Base-by-base conservation (phyloP, 2,113 vertebrate species). In the Phyllopteryx taeniolatus region DNA sequence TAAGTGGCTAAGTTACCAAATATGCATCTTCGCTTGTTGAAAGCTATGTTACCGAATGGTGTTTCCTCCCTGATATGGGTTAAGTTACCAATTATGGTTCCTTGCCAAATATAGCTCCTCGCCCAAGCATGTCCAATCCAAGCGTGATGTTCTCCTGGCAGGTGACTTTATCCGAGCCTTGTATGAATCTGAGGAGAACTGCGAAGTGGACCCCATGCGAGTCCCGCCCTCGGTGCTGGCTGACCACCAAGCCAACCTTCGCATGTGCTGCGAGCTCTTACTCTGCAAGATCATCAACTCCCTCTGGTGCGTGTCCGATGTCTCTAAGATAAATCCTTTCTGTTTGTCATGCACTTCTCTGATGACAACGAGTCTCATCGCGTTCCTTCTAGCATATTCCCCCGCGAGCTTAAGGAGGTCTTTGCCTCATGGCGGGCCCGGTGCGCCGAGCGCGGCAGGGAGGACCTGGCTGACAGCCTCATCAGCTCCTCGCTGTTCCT, bases 281-380 rank as follows among this genome's bases (percentile, higher is more conserved):
- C 96, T 98, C 86, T 98, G 97, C 95, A 98, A 98, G 91, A 96
- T 98, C 80, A 95, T 98, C 91, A 98, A 98, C 94, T 98, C 96
- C 10, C 96, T 96, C 77, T 98, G 96, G 93, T 93, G 62, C 85
- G 90, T 87, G 43, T 39, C 9, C 15, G 2, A 66, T 22, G 17
- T 10, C 5, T 10, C 0, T 9, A 2, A 47, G 13, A 14, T 8
- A n/a, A 27, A 2, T 22, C 42, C 5, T 47, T 46, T 27, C 22
- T 12, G 8, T 71, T 61, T 10, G 39, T 76, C 42, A 61, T 43
- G 4, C 12, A 8, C 13, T 69, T 77, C 46, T 75, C 46, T 51
- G 35, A 4, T 63, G 61, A 63, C 9, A 8, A 3, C 17, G 19
- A 1, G 61, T 42, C 61, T 63, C 9, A 15, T 20, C 60, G 8